A percentile compares a stretch with the other conserved stretches of the same genome.
These are phyloP conservation scores for Plectrocnemia conspersa DNA, from an alignment of 1,140 invertebrate species.

Conservation along the genomic window DNA sequence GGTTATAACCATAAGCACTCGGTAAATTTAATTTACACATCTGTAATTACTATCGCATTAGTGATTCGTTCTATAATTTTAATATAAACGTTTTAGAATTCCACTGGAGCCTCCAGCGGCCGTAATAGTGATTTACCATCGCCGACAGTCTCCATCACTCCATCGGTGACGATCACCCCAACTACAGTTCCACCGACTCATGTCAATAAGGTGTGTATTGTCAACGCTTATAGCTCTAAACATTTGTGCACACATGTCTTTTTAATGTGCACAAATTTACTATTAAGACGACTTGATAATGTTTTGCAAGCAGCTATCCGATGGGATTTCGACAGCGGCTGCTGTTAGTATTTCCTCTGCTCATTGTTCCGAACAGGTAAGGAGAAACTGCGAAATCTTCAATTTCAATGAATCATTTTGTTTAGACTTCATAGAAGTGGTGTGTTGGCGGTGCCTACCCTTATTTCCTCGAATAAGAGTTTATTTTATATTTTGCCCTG, in stretches of 20 bases:
- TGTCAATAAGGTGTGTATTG: slow-evolving; percentile 43
- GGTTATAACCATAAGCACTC: slow-evolving; percentile 33
- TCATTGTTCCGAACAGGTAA: slow-evolving; percentile 32
- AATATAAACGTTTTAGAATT: slow-evolving; percentile 13
- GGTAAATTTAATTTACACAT: slow-evolving; percentile 17
- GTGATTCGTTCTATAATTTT: background rate
- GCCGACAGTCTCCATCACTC: slow-evolving; percentile 59
- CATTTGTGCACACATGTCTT: slow-evolving; percentile 48
- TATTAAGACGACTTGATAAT: background rate
- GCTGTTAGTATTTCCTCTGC: slow-evolving; percentile 33
- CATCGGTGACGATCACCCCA: slow-evolving; percentile 64
- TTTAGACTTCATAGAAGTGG: no score
- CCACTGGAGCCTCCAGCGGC: slow-evolving; percentile 11
- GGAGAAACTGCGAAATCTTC: slow-evolving; percentile 22
- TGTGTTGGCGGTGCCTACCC: no score
- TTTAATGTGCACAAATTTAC: slow-evolving; percentile 28
- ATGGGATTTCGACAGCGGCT: slow-evolving; percentile 22
- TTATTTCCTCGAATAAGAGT: no score
- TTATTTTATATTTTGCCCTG: background rate
- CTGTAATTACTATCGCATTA: slow-evolving; percentile 4
- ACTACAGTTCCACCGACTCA: slow-evolving; percentile 59
- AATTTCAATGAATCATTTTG: no score
- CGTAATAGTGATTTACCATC: slow-evolving; percentile 37
- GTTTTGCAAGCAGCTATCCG: slow-evolving; percentile 27
- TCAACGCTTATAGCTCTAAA: no score